Evolutionary conservation across 1,140 invertebrate species (phyloP).

Genomic region (Myzus persicae): DNA sequence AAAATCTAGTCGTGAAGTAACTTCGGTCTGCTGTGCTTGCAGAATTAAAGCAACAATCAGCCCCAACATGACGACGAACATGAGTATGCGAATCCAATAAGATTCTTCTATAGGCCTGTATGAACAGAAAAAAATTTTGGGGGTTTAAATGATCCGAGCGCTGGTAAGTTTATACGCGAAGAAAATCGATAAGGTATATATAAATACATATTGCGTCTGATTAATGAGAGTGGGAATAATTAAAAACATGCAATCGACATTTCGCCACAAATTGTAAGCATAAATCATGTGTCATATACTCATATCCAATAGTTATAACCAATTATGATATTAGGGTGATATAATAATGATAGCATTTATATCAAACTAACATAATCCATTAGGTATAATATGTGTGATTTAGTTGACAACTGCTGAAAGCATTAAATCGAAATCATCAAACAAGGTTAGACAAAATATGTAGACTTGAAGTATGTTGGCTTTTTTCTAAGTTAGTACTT

Average conservation of each 20-base stretch:
- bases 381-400: not conserved
- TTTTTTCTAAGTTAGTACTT: not conserved
- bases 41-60: constrained; percentile 79
- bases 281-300: not conserved
- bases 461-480: not conserved
- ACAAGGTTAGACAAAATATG: not conserved
- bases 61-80: constrained; percentile 71
- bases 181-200: not conserved
- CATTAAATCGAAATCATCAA: not conserved
- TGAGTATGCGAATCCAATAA: constrained; percentile 62
- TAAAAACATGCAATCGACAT: not conserved
- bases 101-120: constrained; percentile 39
- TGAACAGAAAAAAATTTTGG: not conserved
- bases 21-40: constrained; percentile 89
- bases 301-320: not conserved
- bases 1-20: constrained; percentile 85
- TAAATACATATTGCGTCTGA: no score
- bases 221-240: not conserved
- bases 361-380: not conserved
- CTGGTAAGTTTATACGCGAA: not conserved
- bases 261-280: not conserved
- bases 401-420: not conserved
- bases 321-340: not conserved
- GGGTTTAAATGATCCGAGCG: not conserved
- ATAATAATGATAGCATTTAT: not conserved